phyloP scores from a whole-genome alignment of 2,888 invertebrate genomes.

The Oegoconia quadripuncta region DNA sequence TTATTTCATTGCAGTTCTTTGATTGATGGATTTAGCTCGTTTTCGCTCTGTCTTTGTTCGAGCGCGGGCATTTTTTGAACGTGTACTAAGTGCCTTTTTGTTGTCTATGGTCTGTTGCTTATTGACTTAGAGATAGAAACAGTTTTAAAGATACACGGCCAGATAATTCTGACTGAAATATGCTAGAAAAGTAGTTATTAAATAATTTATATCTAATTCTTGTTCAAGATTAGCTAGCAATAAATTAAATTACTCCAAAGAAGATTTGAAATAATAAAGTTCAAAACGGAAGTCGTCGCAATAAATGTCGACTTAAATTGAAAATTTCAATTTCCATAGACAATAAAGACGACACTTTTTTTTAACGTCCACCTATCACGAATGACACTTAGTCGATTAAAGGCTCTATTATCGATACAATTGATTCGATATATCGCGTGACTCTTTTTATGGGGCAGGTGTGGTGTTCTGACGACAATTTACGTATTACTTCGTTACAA shows the following conservation, averaged over 20 bases:
- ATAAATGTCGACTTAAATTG: conserved; percentile 27
- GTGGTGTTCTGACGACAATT: conserved; percentile 27
- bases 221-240: no score
- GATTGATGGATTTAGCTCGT: conserved; percentile 69
- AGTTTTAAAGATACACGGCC: no score
- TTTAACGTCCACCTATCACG: conserved; percentile 53
- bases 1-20: conserved; percentile 73
- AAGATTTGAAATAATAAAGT: neutral
- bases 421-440: conserved; percentile 59
- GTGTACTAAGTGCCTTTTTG: conserved; percentile 57
- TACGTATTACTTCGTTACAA: no score
- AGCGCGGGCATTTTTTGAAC: conserved; percentile 48
- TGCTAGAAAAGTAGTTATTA: no score
- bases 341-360: conserved; percentile 16
- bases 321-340: conserved; percentile 11
- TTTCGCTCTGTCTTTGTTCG: conserved; percentile 50
- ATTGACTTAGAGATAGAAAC: neutral
- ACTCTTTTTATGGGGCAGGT: conserved; percentile 46
- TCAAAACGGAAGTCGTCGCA: conserved; percentile 4
- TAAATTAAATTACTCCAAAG: neutral
- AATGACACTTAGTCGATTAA: conserved; percentile 39
- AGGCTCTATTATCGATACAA: conserved; percentile 56
- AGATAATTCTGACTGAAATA: no score
- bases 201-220: no score
- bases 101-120: conserved; percentile 8